phyloP scores from a whole-genome alignment of 2,888 invertebrate species.

The Temnothorax unifasciatus region DNA sequence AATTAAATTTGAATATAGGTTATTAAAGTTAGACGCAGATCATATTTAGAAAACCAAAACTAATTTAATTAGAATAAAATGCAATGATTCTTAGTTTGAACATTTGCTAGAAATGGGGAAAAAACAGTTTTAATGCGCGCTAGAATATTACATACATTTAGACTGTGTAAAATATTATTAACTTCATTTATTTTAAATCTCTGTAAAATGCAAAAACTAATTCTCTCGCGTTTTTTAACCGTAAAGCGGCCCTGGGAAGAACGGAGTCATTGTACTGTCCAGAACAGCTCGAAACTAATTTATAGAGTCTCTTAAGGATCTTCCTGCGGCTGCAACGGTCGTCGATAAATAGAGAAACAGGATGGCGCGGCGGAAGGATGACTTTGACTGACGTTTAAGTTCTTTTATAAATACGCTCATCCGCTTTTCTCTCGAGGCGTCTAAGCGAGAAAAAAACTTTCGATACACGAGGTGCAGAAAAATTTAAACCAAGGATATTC shows the following conservation, averaged over 20 bases:
- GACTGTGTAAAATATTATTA: not conserved
- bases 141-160: not conserved
- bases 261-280: slow-evolving; percentile 33
- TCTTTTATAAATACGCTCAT: slow-evolving; percentile 50
- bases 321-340: slow-evolving; percentile 11
- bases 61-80: slow-evolving; percentile 3
- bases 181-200: not conserved
- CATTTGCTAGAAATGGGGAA: not conserved
- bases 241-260: not conserved
- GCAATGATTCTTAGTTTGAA: not conserved
- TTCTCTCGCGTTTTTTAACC: not conserved
- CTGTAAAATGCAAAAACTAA: not conserved
- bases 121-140: not conserved
- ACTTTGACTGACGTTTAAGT: slow-evolving; percentile 60
- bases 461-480: not conserved
- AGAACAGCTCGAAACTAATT: slow-evolving; percentile 67
- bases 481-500: not conserved
- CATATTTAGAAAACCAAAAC: not conserved
- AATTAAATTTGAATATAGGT: slow-evolving; percentile 13
- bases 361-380: slow-evolving; percentile 25
- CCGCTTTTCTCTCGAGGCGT: not conserved
- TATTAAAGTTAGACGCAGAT: not conserved
- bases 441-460: slow-evolving; percentile 29
- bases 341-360: slow-evolving; percentile 37
- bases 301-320: slow-evolving; percentile 65